These are phyloP conservation scores for Stichopus horrens DNA, from an alignment of 53 echinoderm and acorn worm genomes.

Conservation along the genomic window DNA sequence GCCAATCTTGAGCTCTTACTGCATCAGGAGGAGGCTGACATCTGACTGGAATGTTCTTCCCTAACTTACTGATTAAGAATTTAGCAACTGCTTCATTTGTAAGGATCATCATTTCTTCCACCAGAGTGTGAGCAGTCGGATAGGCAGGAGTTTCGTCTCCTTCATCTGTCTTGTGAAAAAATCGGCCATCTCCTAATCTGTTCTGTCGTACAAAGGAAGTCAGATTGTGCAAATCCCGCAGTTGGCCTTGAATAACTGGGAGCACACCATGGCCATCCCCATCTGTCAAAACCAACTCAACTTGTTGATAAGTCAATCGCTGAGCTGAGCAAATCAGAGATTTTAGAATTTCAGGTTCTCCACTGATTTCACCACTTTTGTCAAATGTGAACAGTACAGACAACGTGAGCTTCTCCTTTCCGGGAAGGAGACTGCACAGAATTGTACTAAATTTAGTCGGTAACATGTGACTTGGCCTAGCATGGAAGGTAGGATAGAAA, in stretches of 20 bases:
- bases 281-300: conserved; percentile 53
- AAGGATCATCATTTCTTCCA: conserved; percentile 86
- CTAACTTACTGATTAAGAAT: conserved; percentile 15
- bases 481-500: conserved; percentile 67
- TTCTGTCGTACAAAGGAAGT: conserved; percentile 35
- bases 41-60: conserved; percentile 62
- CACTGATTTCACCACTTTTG: conserved; percentile 47
- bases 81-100: conserved; percentile 66
- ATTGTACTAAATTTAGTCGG: conserved; percentile 68
- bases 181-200: conserved; percentile 52
- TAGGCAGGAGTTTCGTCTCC: conserved; percentile 22
- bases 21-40: conserved; percentile 64
- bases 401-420: conserved; percentile 64
- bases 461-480: conserved; percentile 76
- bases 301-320: conserved; percentile 64
- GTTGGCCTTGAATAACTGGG: conserved; percentile 20
- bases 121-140: conserved; percentile 50
- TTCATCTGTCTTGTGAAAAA: conserved; percentile 46
- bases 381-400: conserved; percentile 65
- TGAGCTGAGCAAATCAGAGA: conserved; percentile 59
- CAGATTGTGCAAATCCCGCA: conserved; percentile 35
- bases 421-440: conserved; percentile 75
- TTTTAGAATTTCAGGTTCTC: conserved; percentile 46
- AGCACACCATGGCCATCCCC: neutral
- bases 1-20: conserved; percentile 59